A percentile compares a stretch with the other conserved stretches of the same genome.
phyloP scores from a whole-genome alignment of 2,888 invertebrate species.

The Dicyrtomina minuta region DNA sequence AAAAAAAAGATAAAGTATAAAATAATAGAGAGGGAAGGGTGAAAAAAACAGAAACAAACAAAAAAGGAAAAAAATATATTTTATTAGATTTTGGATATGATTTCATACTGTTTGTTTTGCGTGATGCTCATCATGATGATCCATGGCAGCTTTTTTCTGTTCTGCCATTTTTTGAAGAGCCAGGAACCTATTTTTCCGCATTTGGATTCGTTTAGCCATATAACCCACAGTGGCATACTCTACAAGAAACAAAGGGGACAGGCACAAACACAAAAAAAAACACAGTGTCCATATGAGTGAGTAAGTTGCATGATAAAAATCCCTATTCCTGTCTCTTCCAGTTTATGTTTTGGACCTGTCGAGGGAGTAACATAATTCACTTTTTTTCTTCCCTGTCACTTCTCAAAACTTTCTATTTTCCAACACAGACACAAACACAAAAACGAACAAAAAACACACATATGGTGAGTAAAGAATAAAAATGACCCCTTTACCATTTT shows the following conservation, averaged over 20 bases:
- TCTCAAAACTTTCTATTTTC: no score
- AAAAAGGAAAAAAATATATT: no score
- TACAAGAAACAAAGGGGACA: constrained; percentile 60
- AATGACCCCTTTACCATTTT: no score
- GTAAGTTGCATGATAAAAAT: neutral
- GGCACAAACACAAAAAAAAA: constrained; percentile 25
- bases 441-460: no score
- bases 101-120: constrained; percentile 53
- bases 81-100: neutral
- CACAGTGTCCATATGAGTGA: neutral
- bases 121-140: constrained; percentile 62
- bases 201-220: constrained; percentile 95
- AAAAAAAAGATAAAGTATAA: constrained; percentile 18
- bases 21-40: neutral
- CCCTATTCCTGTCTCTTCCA: neutral
- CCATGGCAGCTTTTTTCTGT: constrained; percentile 78
- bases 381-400: neutral
- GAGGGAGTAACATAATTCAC: neutral
- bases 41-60: neutral
- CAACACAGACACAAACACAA: no score
- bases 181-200: constrained; percentile 89
- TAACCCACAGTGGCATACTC: constrained; percentile 98
- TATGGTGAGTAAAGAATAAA: no score
- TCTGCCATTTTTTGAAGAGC: constrained; percentile 89
- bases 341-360: neutral